A percentile compares a stretch with the other conserved stretches of the same genome.
Evolutionary conservation across 2,888 invertebrate species (phyloP).

Genomic region (Ashinkailepas kermadecensis): DNA sequence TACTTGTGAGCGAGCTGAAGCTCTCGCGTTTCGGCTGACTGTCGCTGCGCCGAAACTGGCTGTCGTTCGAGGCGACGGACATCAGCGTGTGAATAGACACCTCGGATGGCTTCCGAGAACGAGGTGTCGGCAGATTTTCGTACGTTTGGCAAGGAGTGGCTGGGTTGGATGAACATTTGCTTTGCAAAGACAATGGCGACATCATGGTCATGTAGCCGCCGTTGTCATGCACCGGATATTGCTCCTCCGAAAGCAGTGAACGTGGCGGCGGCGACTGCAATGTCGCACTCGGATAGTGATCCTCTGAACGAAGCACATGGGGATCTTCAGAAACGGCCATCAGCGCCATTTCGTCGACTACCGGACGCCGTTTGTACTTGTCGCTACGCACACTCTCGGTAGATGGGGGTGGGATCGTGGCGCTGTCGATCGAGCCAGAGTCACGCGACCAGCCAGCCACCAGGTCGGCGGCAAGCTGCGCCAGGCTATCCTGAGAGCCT

Average conservation of each 20-base stretch:
- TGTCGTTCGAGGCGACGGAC: not conserved
- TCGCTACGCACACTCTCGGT: not conserved
- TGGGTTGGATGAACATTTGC: too few species aligned
- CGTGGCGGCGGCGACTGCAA: not conserved
- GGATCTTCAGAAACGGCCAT: not conserved
- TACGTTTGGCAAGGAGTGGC: not conserved
- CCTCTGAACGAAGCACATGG: not conserved
- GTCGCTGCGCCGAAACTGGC: not conserved
- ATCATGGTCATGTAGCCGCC: not conserved
- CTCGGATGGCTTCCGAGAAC: not conserved
- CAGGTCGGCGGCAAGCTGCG: not conserved
- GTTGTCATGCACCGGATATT: not conserved
- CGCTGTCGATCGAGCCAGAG: slow-evolving; percentile 3
- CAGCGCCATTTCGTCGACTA: slow-evolving; percentile 14
- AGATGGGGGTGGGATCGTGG: not conserved
- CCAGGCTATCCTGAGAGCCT: slow-evolving; percentile 2
- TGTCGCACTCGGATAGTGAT: not conserved
- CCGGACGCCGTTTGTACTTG: slow-evolving; percentile 13
- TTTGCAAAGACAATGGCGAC: not conserved
- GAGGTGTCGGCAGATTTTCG: slow-evolving; percentile 12
- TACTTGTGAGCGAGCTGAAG: slow-evolving; percentile 7
- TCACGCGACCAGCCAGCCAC: not conserved
- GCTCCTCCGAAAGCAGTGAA: not conserved
- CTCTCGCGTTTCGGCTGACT: not conserved
- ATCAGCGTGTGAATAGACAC: not conserved